Conservation (phyloP, 2,888 invertebrate genomes). For the Eudemis profundana region DNA sequence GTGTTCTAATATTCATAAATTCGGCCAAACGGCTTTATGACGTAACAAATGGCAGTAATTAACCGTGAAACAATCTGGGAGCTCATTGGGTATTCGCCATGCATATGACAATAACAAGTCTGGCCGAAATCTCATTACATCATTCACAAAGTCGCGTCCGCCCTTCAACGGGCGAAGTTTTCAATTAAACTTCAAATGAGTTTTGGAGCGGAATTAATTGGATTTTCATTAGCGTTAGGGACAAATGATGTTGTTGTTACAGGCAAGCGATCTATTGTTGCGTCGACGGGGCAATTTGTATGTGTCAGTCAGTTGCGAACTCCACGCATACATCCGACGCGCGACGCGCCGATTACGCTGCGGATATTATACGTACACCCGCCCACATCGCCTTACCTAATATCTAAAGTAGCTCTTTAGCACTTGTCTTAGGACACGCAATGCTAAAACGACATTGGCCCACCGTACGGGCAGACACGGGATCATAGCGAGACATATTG, state of each 20-base stretch:
- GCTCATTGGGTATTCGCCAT: conserved; percentile 76
- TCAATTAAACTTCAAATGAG: conserved; percentile 85
- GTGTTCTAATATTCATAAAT: conserved; percentile 67
- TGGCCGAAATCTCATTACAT: conserved; percentile 79
- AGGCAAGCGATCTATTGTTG: conserved; percentile 76
- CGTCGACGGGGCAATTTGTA: conserved; percentile 72
- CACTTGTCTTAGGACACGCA: conserved; percentile 20
- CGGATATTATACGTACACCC: conserved; percentile 37
- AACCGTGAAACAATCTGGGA: conserved; percentile 69
- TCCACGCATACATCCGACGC: conserved; percentile 61
- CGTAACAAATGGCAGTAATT: conserved; percentile 68
- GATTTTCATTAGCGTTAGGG: conserved; percentile 83
- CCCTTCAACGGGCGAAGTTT: conserved; percentile 74
- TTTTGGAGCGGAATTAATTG: conserved; percentile 83
- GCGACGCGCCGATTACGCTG: conserved; percentile 40
- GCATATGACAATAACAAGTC: conserved; percentile 81
- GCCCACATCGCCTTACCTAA: neutral
- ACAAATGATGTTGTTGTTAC: conserved; percentile 81
- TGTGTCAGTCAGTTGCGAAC: conserved; percentile 72
- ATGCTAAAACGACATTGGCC: conserved; percentile 18
- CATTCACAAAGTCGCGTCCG: conserved; percentile 71
- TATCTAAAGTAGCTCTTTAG: conserved; percentile 3
- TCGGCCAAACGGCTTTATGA: conserved; percentile 54
- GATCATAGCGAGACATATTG: conserved; percentile 65
- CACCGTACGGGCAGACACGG: conserved; percentile 45